These are phyloP conservation scores for Ctena decussata DNA, from an alignment of 2,888 invertebrate species.

Conservation along the genomic window DNA sequence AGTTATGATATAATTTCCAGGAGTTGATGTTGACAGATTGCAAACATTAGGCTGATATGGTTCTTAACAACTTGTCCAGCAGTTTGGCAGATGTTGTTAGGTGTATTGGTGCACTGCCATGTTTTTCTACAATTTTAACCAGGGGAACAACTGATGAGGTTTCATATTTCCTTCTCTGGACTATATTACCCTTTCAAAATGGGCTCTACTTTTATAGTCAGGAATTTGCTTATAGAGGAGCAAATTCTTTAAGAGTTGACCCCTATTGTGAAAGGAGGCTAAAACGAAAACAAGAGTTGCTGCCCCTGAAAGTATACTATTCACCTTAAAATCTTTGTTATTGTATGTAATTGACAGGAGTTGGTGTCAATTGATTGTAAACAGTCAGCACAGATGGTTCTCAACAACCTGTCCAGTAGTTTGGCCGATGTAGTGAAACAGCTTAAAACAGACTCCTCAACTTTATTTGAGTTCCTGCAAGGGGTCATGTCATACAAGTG, in stretches of 20 bases:
- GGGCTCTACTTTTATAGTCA: too few relatives aligned
- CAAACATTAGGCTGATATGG: conserved; percentile 89
- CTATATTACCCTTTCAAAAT: too few relatives aligned
- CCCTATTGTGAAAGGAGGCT: too few relatives aligned
- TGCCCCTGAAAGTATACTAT: too few relatives aligned
- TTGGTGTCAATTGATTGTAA: conserved; percentile 90
- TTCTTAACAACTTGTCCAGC: conserved; percentile 89
- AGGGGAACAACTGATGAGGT: too few relatives aligned
- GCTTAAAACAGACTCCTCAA: conserved; percentile 80
- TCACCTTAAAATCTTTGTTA: too few relatives aligned
- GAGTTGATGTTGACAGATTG: conserved; percentile 89
- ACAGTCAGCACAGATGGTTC: conserved; percentile 90
- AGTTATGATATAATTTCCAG: conserved; percentile 77
- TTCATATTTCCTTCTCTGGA: too few relatives aligned
- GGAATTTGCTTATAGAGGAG: too few relatives aligned
- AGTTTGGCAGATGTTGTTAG: conserved; percentile 77
- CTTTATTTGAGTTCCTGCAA: conserved; percentile 89
- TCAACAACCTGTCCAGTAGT: conserved; percentile 88
- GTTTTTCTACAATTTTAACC: too few relatives aligned
- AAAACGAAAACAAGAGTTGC: too few relatives aligned
- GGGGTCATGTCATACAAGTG: conserved; percentile 88
- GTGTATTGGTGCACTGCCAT: too few relatives aligned
- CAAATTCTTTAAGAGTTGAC: too few relatives aligned
- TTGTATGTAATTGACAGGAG: conserved; percentile 81
- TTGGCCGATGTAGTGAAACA: conserved; percentile 77